A percentile compares a stretch with the other conserved stretches of the same genome.
These are phyloP conservation scores for Acrobeloides nanus DNA, from an alignment of 2,888 invertebrate genomes.

Conservation along the genomic window DNA sequence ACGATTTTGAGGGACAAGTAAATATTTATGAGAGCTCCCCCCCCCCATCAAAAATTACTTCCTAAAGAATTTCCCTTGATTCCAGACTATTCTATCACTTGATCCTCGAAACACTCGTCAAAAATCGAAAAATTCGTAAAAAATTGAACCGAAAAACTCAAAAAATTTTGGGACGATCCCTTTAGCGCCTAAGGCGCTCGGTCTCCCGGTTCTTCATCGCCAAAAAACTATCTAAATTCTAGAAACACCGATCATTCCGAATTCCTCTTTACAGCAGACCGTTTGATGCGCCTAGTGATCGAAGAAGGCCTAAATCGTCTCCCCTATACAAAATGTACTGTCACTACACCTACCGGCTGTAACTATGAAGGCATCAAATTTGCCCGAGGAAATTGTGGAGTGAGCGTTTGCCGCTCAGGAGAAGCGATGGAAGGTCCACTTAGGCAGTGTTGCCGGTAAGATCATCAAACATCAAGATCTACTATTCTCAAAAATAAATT, in stretches of 20 bases:
- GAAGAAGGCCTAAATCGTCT: conserved; percentile 94
- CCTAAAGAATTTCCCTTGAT: too few relatives aligned
- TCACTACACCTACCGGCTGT: conserved; percentile 76
- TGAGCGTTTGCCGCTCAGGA: conserved; percentile 76
- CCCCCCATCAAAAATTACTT: too few relatives aligned
- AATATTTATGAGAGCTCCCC: too few relatives aligned
- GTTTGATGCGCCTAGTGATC: conserved; percentile 89
- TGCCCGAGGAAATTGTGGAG: conserved; percentile 94
- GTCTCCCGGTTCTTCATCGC: too few relatives aligned
- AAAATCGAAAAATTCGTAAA: too few relatives aligned
- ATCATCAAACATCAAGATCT: too few relatives aligned
- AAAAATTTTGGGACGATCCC: too few relatives aligned
- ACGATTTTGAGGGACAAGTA: conserved; percentile 46
- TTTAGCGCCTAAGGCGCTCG: too few relatives aligned
- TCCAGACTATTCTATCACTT: too few relatives aligned
- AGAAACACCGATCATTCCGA: conserved; percentile 87
- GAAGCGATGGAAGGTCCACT: conserved; percentile 82
- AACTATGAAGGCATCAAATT: conserved; percentile 68
- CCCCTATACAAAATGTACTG: conserved; percentile 81
- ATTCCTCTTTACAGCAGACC: conserved; percentile 96
- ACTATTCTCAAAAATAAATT: conserved; percentile 1
- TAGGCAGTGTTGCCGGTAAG: conserved; percentile 84
- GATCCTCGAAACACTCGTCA: too few relatives aligned
- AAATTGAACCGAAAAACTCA: too few relatives aligned
- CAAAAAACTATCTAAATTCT: conserved; percentile 7